Base-by-base conservation (phyloP, 2,113 vertebrate species). In the Capreolus pygargus region DNA sequence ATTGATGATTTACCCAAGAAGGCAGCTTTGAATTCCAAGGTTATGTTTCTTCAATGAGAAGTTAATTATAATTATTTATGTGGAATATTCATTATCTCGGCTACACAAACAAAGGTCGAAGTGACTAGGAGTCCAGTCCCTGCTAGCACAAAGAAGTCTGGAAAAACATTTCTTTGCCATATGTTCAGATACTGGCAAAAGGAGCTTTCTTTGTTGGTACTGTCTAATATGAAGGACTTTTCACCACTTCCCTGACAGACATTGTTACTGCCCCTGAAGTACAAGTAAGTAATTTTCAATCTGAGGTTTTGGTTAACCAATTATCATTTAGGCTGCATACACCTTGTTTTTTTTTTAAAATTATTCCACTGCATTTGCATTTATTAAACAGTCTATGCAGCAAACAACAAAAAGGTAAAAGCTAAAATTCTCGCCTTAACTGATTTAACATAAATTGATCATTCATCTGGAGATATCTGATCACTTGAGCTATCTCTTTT, bases 101-200 rank as follows among this genome's bases (percentile, higher is more conserved):
- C 93, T 76, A 47, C 15, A 17, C 91, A 98, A 98, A 98, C 92
- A 92, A 96, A 95, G 97, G 83, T 79, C 89, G 50, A 93, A 81
- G 96, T 98, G 97, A 88, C 97, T 76, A 60, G 81, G n/a, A 91
- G 27, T 58, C 45, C 82, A 76, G 36, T 76, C 9, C 47, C 78
- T 47, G 58, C 30, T 81, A 61, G 55, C 45, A 85, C 52, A 98
- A 97, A 86, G 93, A 97, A 98, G 96, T 96, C 97, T 94, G 90
- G 92, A 94, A 96, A 98, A 97, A 96, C 96, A 92, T 60, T 92
- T 86, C 58, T 93, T 86, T 52, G 94, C 96, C 97, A 96, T 97
- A 97, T 98, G 97, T 96, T 97, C 97, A 94, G 96, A 83, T 83
- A 93, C 93, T 97, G 95, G 97, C 97, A 88, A 95, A 58, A 2